Evolutionary conservation across 2,888 invertebrate genomes (phyloP).

Genomic region (Elegia similella): DNA sequence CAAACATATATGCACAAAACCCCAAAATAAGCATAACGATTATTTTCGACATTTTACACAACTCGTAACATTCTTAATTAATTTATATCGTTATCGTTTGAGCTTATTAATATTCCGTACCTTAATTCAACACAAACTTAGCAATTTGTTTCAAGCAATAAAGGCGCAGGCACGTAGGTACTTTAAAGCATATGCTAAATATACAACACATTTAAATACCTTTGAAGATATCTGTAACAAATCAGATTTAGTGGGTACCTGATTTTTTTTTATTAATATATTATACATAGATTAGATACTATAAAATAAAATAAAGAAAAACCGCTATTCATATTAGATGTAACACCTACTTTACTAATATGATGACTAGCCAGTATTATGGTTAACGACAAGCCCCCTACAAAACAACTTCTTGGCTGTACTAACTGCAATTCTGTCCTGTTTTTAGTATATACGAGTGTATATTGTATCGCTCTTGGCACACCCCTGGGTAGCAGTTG

Average conservation of each 20-base stretch:
- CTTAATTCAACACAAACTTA: constrained; percentile 3
- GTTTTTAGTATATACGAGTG: too few species aligned
- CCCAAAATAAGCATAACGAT: background rate
- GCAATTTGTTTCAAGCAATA: constrained; percentile 6
- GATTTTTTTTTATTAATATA: background rate
- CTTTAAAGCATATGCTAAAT: constrained; percentile 4
- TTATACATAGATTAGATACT: background rate
- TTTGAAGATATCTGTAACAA: background rate
- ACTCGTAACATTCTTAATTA: constrained; percentile 1
- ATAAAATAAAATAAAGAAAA: background rate
- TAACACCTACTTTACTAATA: too few species aligned
- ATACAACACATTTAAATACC: background rate
- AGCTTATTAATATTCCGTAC: constrained; percentile 4
- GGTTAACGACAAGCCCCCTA: too few species aligned
- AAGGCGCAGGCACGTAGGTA: background rate
- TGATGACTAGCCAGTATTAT: too few species aligned
- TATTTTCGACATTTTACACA: background rate
- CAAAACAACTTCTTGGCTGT: too few species aligned
- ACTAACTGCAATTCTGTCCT: too few species aligned
- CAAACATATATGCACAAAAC: too few species aligned
- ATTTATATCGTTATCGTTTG: background rate
- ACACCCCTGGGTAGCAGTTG: too few species aligned
- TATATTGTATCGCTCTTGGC: too few species aligned
- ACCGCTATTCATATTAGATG: too few species aligned
- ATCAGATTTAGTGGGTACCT: background rate